phyloP scores from a whole-genome alignment of 2,113 vertebrate species.

The Macquaria australasica region DNA sequence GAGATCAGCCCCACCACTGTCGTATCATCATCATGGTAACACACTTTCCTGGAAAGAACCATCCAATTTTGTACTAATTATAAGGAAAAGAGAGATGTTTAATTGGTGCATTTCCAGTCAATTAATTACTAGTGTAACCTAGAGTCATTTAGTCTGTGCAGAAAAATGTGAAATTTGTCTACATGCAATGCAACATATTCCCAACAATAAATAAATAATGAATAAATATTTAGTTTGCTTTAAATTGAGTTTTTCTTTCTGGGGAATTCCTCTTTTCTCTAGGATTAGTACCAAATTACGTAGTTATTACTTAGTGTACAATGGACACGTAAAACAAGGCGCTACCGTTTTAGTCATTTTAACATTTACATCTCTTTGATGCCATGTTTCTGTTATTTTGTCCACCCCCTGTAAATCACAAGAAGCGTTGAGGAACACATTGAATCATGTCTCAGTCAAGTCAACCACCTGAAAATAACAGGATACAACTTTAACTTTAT shows the following conservation, averaged over 20 bases:
- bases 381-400: background rate
- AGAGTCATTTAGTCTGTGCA: background rate
- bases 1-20: too few species aligned
- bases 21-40: too few species aligned
- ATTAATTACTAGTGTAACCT: background rate
- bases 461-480: background rate
- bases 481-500: background rate
- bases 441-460: background rate
- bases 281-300: background rate
- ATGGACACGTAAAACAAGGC: background rate
- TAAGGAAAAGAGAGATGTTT: background rate
- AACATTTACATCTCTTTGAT: background rate
- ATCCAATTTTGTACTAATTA: background rate
- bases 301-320: background rate
- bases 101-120: background rate
- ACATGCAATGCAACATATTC: background rate
- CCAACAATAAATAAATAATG: background rate
- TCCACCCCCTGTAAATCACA: background rate
- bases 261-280: background rate
- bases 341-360: background rate
- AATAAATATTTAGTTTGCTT: background rate
- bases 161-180: background rate
- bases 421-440: background rate
- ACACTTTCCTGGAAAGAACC: background rate
- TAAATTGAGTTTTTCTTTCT: background rate